Base-by-base conservation (phyloP, 2,113 vertebrate genomes). In the Tetraodon nigroviridis region DNA sequence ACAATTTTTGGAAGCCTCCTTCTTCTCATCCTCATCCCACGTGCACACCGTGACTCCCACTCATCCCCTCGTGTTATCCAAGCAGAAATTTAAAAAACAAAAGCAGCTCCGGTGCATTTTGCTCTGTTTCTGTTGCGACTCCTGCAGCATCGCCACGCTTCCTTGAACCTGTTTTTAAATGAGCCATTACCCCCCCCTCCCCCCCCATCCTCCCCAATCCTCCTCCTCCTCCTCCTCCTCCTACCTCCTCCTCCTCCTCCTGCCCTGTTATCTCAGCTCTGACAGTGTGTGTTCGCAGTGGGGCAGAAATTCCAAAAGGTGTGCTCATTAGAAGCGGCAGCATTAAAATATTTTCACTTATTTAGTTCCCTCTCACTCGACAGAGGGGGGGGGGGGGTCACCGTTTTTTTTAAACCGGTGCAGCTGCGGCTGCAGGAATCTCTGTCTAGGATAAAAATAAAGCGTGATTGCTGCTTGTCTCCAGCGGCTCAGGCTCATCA, bases 301-400 rank as follows among this genome's bases (percentile, higher is more conserved):
- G 60, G 62, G 48, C 67, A 58, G 65, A 78, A 77, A 71, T 58
- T 75, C 67, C 52, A 61, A 59, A 55, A 61, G 66, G 45, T 37
- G 60, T 51, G 52, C 65, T 76, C 68, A 83, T 79, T 84, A 21
- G 13, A 24, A 73, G 47, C 51, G 65, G 66, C 66, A 53, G 67
- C 71, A 67, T 74, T 47, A 77, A 58, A 77, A 72, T 73, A 77
- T 80, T 83, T 78, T 82, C 68, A 56, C 59, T 44, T 68, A 68
- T 48, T 74, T 70, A 63, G 62, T 46, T 74, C 73, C 20, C 56
- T 60, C 11, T 18, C 52, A 57, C 24, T 37, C 46, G 53, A 68
- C 29, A 22, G 51, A 20, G 24, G 44, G 42, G 40, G 64, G 51
- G 20, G 24, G 44, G 42, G 40, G 64, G 67, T 57, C 61, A 56